phyloP scores from a whole-genome alignment of 2,797 vertebrate species.

The Ciconia nigra region DNA sequence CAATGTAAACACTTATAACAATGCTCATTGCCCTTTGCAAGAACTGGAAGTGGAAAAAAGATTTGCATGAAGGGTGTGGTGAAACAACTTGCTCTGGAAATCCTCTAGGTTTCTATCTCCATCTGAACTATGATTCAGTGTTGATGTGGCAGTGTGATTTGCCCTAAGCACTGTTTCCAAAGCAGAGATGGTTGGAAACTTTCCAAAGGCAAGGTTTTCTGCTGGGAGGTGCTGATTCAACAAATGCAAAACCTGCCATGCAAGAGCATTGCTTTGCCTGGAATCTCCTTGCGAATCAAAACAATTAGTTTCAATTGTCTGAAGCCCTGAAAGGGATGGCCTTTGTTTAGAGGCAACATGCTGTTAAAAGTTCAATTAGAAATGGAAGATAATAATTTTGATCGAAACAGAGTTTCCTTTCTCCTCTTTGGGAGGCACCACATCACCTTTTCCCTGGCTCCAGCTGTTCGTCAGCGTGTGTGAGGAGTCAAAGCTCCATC shows the following conservation, averaged over 20 bases:
- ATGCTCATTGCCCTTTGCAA: background rate
- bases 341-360: background rate
- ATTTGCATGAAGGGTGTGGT: background rate
- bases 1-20: background rate
- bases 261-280: background rate
- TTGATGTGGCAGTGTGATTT: background rate
- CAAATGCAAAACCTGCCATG: background rate
- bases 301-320: background rate
- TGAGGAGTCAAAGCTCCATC: background rate
- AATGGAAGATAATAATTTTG: background rate
- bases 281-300: background rate
- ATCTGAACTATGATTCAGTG: background rate
- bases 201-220: background rate
- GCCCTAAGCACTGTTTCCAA: background rate
- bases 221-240: background rate
- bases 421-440: background rate
- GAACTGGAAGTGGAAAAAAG: background rate
- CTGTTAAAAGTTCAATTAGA: background rate
- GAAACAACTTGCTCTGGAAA: background rate
- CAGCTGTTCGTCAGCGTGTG: rapidly evolving
- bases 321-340: background rate
- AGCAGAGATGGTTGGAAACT: background rate
- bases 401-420: background rate
- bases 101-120: background rate
- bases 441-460: background rate